phyloP scores from a whole-genome alignment of 1,140 invertebrate species.

The Sitobion miscanthi region DNA sequence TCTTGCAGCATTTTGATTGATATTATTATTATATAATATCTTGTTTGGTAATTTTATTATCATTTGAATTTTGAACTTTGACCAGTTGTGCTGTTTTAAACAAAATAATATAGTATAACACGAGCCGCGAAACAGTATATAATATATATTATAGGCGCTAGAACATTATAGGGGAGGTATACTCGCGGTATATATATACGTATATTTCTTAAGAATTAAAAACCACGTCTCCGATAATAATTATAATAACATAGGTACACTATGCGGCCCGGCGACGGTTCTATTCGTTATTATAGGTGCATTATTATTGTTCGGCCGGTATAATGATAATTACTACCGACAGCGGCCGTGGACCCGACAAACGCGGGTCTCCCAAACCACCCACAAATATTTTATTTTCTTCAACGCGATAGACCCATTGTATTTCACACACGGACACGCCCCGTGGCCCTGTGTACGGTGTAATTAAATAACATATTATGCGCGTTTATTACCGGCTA shows the following conservation, averaged over 20 bases:
- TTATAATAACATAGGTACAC: neutral
- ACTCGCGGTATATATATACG: neutral
- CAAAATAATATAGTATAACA: neutral
- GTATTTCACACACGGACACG: neutral
- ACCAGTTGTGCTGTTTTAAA: neutral
- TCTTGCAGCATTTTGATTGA: no score
- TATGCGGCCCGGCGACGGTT: no score
- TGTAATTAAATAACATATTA: conserved; percentile 12
- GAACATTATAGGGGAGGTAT: neutral
- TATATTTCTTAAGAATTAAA: neutral
- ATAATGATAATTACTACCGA: neutral
- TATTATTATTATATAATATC: no score
- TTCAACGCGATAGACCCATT: neutral
- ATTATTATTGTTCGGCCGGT: no score
- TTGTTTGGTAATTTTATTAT: no score
- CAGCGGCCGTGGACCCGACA: neutral
- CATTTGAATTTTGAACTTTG: neutral
- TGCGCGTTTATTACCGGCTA: neutral
- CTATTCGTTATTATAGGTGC: no score
- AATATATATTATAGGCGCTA: neutral
- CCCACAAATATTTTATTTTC: conserved; percentile 26
- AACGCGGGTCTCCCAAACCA: neutral
- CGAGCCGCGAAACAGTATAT: neutral
- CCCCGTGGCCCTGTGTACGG: neutral
- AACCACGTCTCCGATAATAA: neutral